Base-by-base conservation (phyloP, 2,113 vertebrate genomes). In the Siphamia tubifer region DNA sequence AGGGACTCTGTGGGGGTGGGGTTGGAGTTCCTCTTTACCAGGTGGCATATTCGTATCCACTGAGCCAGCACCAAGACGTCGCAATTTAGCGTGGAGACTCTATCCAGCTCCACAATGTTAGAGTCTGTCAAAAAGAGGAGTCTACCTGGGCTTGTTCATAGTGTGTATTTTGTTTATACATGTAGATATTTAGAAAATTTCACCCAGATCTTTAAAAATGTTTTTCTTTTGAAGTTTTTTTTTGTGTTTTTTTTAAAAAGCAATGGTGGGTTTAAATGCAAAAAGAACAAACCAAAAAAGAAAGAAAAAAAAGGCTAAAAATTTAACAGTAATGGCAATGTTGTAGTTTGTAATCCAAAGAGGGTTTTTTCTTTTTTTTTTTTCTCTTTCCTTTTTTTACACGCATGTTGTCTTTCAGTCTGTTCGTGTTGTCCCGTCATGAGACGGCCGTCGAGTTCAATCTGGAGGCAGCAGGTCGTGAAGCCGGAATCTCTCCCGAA, bases 381-480 rank as follows among this genome's bases (percentile, higher is more conserved):
- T 49, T 85, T 94, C 92, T 93, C 77, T 78, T 83, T 93, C 90
- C 21, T 49, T 85, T 94, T 93, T 93, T 79, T 78, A 87, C 77
- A 88, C 40, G 24, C 70, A 11, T 64, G 64, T 80, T 79, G 74
- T 65, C 25, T 81, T 65, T 61, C 27, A 81, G 81, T 89, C 74
- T 68, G 60, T 75, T 67, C 52, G 47, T 52, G 84, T 53, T 49
- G 73, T 83, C 67, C 80, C 36, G 17, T 63, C 54, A 32, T 48
- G 57, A 72, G 24, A 24, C 39, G 8, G 38, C 12, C 8, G 24
- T 21, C 12, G 1, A 57, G 48, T 75, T 96, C 96, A 98, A 60
- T 99, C 97, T 2, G 97, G 96, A 68, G 97, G 97, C 88, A 99
- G 93, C 85, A 98, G 92, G 91, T 98, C 96, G 78, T 99, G 97